A percentile compares a stretch with the other conserved stretches of the same genome.
Conservation (phyloP, 2,888 invertebrate genomes). For the Tetranychus piercei region DNA sequence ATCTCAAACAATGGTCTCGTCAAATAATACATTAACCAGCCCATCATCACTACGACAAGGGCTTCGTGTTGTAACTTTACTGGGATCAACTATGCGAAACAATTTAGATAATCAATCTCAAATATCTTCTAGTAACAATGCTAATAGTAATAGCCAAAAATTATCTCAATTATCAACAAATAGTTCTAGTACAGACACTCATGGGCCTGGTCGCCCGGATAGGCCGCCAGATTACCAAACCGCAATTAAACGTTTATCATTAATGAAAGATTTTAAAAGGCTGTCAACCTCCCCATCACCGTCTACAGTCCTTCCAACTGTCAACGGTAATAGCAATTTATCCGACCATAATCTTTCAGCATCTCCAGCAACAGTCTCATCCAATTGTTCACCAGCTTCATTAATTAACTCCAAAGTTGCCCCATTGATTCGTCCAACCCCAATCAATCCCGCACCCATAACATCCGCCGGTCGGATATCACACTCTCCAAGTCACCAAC, state of each 20-base stretch:
- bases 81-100: conserved; percentile 2
- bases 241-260: conserved; percentile 26
- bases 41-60: conserved; percentile 11
- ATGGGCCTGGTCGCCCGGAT: conserved; percentile 21
- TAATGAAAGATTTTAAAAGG: conserved; percentile 17
- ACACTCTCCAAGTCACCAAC: not conserved
- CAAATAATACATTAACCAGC: not conserved
- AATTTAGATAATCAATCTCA: not conserved
- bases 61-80: not conserved
- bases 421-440: not conserved
- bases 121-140: not conserved
- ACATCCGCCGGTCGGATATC: not conserved
- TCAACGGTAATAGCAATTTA: not conserved
- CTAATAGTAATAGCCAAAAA: not conserved
- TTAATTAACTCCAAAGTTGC: not conserved
- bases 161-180: not conserved
- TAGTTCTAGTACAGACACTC: conserved; percentile 7
- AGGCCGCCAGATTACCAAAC: conserved; percentile 28
- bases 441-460: not conserved
- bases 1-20: too few relatives aligned
- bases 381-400: not conserved
- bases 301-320: not conserved
- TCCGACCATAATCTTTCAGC: not conserved
- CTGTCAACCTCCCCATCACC: not conserved
- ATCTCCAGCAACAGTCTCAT: not conserved